Base-by-base conservation (phyloP, 2,113 vertebrate genomes). In the Pterophyllum scalare region DNA sequence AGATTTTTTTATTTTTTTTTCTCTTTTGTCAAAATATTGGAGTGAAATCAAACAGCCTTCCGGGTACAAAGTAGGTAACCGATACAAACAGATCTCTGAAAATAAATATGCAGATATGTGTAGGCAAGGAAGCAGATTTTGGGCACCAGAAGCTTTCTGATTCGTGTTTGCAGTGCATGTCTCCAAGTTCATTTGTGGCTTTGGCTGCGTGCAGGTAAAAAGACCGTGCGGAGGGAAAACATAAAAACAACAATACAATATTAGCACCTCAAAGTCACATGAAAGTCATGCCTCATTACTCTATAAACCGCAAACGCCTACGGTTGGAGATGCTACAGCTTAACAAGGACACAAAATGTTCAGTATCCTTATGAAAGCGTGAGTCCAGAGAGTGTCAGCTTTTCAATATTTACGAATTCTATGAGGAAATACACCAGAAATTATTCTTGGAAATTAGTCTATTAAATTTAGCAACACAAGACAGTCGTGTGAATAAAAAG, bases 151-250 rank as follows among this genome's bases (percentile, higher is more conserved):
- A 65, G 15, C 40, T 19, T 46, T 10, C 64, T 4, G 17, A 46
- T 67, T 46, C 14, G 1, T 67, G 40, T 26, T 46, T 46, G 43
- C 43, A 67, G 14, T 26, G 2, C 38, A 17, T 64, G 61, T 64
- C 20, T 38, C 33, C 33, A 38, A 64, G 20, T 22, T 12, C 11
- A 64, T 40, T 26, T 46, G 62, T 3, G 46, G 22, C 38, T 67
- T 9, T 65, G 13, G 62, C 35, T 4, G 3, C 0, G 7, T 43
- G 62, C 35, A 64, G n/a, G 11, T 40, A 20, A 40, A 22, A 40
- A 65, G 13, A 38, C 35, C 9, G 6, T 22, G 12, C 15, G 35
- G 35, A 40, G 35, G 2, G 35, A 7, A 43, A 24, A 43, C n/a
- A 43, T 11, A 40, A 40, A 65, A 67, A 46, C 13, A 46, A 15